These are phyloP conservation scores for Mesochorus sp. DNA, from an alignment of 2,888 invertebrate species.

Conservation along the genomic window DNA sequence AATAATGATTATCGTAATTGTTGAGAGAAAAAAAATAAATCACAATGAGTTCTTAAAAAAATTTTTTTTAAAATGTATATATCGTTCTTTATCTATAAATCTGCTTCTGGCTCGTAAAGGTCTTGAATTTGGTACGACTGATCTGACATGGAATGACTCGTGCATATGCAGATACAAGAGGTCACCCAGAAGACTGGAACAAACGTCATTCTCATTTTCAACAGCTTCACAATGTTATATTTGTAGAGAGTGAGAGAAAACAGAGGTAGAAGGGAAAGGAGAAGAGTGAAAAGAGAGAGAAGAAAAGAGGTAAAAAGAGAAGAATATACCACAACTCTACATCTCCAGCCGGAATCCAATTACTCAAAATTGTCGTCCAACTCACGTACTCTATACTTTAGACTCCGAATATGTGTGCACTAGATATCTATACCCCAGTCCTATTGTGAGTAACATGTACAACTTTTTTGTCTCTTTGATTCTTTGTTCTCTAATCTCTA, in stretches of 20 bases:
- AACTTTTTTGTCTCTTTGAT: constrained; percentile 9
- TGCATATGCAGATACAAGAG: not conserved
- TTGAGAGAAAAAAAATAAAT: too few relatives aligned
- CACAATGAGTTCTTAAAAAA: too few relatives aligned
- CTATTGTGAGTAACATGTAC: constrained; percentile 36
- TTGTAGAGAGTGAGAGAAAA: constrained; percentile 15
- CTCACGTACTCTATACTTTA: constrained; percentile 36
- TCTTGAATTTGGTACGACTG: not conserved
- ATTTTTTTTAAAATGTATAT: too few relatives aligned
- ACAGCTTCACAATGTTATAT: constrained; percentile 33
- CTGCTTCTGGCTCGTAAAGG: too few relatives aligned
- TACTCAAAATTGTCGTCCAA: constrained; percentile 64
- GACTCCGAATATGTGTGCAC: constrained; percentile 13
- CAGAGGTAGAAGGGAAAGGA: not conserved
- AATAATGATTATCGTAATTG: too few relatives aligned
- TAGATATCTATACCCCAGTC: constrained; percentile 28
- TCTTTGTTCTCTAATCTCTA: constrained; percentile 35
- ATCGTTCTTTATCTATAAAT: too few relatives aligned
- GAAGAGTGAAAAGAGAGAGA: not conserved
- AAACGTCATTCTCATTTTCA: constrained; percentile 30
- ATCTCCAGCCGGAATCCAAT: constrained; percentile 60
- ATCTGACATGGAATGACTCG: constrained; percentile 7
- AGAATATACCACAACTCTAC: constrained; percentile 42
- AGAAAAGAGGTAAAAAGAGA: not conserved
- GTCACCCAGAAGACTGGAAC: constrained; percentile 34